Base-by-base conservation (phyloP, 2,797 vertebrate species). In the Xiphorhynchus erythropygius region DNA sequence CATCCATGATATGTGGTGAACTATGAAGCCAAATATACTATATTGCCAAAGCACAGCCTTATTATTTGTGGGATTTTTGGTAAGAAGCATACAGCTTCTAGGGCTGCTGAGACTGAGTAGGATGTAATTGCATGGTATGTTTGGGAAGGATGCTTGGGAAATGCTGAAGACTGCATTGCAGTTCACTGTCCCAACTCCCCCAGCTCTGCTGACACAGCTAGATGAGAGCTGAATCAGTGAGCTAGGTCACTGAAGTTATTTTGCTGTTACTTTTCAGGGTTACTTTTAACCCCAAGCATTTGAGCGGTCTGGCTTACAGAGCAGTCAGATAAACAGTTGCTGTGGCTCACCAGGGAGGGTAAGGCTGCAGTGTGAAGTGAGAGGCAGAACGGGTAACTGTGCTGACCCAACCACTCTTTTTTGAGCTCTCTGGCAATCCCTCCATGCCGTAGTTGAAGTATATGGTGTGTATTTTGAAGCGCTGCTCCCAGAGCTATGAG, bases 131-230 rank as follows among this genome's bases (percentile, higher is more conserved):
- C 13, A 2, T 3, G 21, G 49, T 71, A 11, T 0, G 0, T 71
- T 81, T 84, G 76, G 71, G 84, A 62, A 86, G 49, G 77, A 49
- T 78, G 69, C 83, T 93, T 68, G 76, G 73, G 68, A 88, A 93
- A 21, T 42, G 57, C 90, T 68, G 79, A 93, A 78, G 62, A 64
- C 93, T 95, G 93, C 88, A 86, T 68, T 96, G 88, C 88, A 95
- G 92, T 12, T 94, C 33, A 4, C 52, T 2, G 1, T 90, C 73
- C 76, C 69, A 49, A 24, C 91, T 92, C 63, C 82, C 77, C 63
- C 47, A 63, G 87, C 63, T 70, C 73, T 91, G 92, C 92, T 95
- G 92, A 95, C 88, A 50, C 80, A 90, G 94, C 90, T 88, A 7
- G 0, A 24, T 57, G 62, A 91, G 79, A 89, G 87, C 79, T 74